These are phyloP conservation scores for Lepetodrilus schrolli DNA, from an alignment of 2,888 invertebrate species.

Conservation along the genomic window DNA sequence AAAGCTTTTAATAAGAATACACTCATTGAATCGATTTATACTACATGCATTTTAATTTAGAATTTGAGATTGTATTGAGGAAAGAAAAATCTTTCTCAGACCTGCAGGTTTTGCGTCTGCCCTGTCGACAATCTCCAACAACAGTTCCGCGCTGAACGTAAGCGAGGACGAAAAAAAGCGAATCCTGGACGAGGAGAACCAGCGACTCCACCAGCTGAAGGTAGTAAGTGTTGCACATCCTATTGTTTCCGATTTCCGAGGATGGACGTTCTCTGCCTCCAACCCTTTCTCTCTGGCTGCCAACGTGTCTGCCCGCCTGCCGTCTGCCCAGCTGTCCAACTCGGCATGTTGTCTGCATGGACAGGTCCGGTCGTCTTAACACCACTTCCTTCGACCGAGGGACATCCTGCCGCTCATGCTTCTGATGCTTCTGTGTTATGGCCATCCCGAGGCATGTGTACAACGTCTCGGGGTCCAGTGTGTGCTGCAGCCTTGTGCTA, in stretches of 20 bases:
- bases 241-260: background rate
- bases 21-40: no score
- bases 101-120: conserved; percentile 70
- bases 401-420: no score
- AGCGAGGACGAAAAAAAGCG: conserved; percentile 90
- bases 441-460: no score
- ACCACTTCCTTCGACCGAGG: no score
- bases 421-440: no score
- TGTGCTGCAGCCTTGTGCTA: no score
- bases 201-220: conserved; percentile 95
- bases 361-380: no score
- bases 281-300: conserved; percentile 23
- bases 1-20: no score
- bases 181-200: conserved; percentile 95
- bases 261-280: background rate
- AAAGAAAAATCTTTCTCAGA: conserved; percentile 57
- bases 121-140: conserved; percentile 66
- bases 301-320: conserved; percentile 32
- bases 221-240: conserved; percentile 73
- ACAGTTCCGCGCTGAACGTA: conserved; percentile 81
- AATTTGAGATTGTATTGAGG: no score
- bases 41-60: no score
- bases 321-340: background rate
- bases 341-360: background rate
- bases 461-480: no score